phyloP scores from a whole-genome alignment of 2,113 vertebrate species.

The Megaceryle maxima region DNA sequence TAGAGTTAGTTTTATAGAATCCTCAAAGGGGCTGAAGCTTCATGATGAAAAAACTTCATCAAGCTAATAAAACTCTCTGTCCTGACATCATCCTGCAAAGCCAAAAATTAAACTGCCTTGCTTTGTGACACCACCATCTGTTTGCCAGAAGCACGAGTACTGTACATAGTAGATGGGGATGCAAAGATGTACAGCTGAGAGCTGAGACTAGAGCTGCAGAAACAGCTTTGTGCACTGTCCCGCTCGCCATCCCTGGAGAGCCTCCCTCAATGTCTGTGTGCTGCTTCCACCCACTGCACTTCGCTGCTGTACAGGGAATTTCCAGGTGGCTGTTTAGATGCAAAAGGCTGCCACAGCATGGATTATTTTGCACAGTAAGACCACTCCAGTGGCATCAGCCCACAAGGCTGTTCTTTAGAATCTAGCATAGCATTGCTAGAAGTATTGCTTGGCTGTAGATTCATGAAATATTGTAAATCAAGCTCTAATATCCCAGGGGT shows the following conservation, averaged over 20 bases:
- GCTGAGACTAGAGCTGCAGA: neutral
- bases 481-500: neutral
- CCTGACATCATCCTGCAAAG: neutral
- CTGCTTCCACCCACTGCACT: slow-evolving; percentile 31
- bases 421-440: neutral
- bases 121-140: slow-evolving; percentile 3
- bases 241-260: neutral
- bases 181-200: neutral
- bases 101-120: neutral
- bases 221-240: neutral
- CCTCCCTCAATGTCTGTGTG: neutral
- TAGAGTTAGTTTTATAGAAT: neutral
- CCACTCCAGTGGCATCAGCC: neutral
- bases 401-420: neutral
- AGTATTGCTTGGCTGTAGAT: neutral
- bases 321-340: slow-evolving; percentile 30
- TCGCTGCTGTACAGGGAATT: neutral
- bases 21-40: neutral
- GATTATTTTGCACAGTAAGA: slow-evolving; percentile 1
- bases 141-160: neutral
- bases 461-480: neutral
- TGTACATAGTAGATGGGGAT: neutral
- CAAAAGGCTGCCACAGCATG: neutral
- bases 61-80: neutral
- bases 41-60: neutral